Conservation (phyloP, 2,797 vertebrate genomes). For the Euthynnus affinis region DNA sequence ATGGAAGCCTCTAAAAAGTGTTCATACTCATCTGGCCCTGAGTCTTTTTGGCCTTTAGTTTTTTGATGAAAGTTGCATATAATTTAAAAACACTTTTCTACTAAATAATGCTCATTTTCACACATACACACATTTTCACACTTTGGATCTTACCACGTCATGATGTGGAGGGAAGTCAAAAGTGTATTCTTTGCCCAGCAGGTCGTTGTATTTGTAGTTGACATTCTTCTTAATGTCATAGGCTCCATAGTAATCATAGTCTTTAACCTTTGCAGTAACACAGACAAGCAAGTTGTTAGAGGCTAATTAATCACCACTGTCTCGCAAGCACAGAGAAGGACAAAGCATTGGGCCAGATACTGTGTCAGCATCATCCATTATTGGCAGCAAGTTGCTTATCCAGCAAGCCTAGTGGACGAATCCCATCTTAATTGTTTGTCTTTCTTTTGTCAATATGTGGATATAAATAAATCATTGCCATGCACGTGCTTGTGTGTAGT, state of each 20-base stretch:
- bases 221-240: constrained; percentile 84
- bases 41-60: neutral
- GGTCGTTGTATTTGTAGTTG: constrained; percentile 85
- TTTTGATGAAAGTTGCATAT: neutral
- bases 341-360: neutral
- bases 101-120: neutral
- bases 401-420: neutral
- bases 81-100: neutral
- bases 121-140: neutral
- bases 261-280: constrained; percentile 84
- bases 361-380: neutral
- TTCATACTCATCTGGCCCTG: constrained; percentile 26
- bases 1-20: neutral
- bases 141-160: constrained; percentile 82
- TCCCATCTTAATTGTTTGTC: constrained; percentile 17
- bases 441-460: constrained; percentile 23
- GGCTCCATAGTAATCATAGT: constrained; percentile 93
- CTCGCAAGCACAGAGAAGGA: constrained; percentile 5
- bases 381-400: neutral
- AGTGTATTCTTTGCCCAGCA: constrained; percentile 92
- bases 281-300: constrained; percentile 39
- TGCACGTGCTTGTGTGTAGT: neutral
- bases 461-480: constrained; percentile 6
- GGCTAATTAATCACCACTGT: neutral
- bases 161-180: constrained; percentile 95